Percentiles rank a stretch among this genome's conserved stretches.
phyloP scores from a whole-genome alignment of 30 jellyfish, hydroid and myxozoan genomes.

The Aurelia coerulea region DNA sequence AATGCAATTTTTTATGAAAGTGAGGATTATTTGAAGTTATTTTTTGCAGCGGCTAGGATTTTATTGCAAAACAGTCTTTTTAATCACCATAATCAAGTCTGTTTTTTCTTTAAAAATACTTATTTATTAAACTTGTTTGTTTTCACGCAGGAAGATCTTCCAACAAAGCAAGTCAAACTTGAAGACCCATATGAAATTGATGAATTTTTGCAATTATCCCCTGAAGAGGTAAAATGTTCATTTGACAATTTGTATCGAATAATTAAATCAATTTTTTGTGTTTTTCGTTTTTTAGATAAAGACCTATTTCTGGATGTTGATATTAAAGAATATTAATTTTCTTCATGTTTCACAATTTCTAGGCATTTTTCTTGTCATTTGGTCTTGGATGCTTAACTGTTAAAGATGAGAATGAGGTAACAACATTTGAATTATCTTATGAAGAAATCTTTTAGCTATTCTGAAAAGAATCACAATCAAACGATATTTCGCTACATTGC shows the following conservation, averaged over 20 bases:
- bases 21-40: neutral
- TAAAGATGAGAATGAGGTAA: constrained; percentile 42
- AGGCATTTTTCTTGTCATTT: constrained; percentile 87
- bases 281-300: neutral
- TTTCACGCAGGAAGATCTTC: constrained; percentile 19
- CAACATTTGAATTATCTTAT: neutral
- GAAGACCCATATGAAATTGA: constrained; percentile 52
- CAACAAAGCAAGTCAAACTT: constrained; percentile 33
- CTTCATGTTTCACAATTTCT: neutral
- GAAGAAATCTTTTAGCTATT: neutral
- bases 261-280: neutral
- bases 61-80: too few species aligned
- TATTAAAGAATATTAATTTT: neutral
- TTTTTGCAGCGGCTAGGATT: too few species aligned
- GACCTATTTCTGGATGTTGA: neutral
- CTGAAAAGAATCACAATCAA: too few species aligned
- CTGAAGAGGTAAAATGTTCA: constrained; percentile 74
- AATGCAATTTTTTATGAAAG: neutral
- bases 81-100: too few species aligned
- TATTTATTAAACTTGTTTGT: too few species aligned
- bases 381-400: constrained; percentile 88
- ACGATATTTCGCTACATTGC: too few species aligned
- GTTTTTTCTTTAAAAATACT: too few species aligned
- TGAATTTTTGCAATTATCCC: constrained; percentile 76
- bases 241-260: neutral